These are phyloP conservation scores for Siniperca chuatsi DNA, from an alignment of 2,113 vertebrate genomes.

Conservation along the genomic window DNA sequence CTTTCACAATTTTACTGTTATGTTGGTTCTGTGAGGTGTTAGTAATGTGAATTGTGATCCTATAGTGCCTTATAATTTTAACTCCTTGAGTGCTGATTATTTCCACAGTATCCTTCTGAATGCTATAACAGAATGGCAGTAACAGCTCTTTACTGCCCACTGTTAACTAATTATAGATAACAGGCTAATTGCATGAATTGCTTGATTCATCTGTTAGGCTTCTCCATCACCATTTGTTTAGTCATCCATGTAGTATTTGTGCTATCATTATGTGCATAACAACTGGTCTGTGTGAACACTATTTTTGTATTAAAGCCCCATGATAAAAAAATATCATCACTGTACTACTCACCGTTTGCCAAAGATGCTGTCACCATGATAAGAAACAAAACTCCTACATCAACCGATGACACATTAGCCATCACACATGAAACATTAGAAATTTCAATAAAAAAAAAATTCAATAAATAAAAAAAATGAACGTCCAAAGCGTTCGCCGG, in stretches of 20 bases:
- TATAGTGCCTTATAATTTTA: too few relatives aligned
- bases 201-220: neutral
- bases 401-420: conserved; percentile 70
- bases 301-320: neutral
- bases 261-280: neutral
- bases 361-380: conserved; percentile 73
- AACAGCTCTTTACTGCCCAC: neutral
- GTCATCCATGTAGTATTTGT: neutral
- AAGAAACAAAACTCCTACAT: conserved; percentile 79
- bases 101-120: neutral
- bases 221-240: neutral
- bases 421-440: conserved; percentile 65
- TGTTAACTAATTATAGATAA: neutral
- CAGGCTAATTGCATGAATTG: neutral
- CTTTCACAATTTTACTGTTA: neutral
- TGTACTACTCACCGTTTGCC: conserved; percentile 74
- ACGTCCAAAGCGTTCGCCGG: neutral
- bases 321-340: too few relatives aligned
- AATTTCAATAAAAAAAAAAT: neutral
- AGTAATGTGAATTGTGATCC: neutral
- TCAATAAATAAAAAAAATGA: neutral
- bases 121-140: neutral
- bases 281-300: neutral
- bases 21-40: neutral
- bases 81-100: neutral